Base-by-base conservation (phyloP, 2,113 vertebrate genomes). In the Lontra canadensis region DNA sequence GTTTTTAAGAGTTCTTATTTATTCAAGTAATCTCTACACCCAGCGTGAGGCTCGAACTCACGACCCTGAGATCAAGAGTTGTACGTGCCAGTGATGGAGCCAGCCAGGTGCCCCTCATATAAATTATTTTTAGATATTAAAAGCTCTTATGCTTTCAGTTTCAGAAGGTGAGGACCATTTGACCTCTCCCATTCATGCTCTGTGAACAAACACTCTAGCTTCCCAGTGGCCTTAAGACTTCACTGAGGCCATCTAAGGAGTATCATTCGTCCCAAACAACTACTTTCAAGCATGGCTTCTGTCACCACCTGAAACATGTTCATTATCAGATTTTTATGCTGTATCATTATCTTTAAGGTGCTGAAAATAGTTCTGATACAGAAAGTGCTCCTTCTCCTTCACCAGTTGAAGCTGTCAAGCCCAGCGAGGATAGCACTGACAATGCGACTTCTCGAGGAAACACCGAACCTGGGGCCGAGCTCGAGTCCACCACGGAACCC, bases 341-440 rank as follows among this genome's bases (percentile, higher is more conserved):
- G 44, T 98, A 94, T 96, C 55, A n/a, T 97, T 94, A 96, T 91
- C 95, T 98, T 94, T 95, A 97, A 99, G 99, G 99, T 98, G 99
- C 99, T 79, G 99, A 99, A 98, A 99, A 99, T 98, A 99, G 99
- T 98, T 99, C 99, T 47, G 99, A 99, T 98, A 99, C 99, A 88
- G 99, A 99, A 98, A 99, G 99, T 91, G 99, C 99, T 92, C 99
- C 99, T 39, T 99, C 99, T 97, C 99, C 99, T 94, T 99, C 99
- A 96, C 99, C 99, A 98, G 98, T 99, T 55, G 99, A 99, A 97
- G 97, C 99, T 73, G 98, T 99, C 98, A 99, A 99, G 98, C 98
- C 99, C 8, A 96, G 97, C 2, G 99, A 99, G 90, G 98, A 99
- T 15, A 96, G 97, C 93, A 97, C 99, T 74, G 99, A 99, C 88